These are phyloP conservation scores for Osmerus mordax DNA, from an alignment of 2,113 vertebrate species.

Conservation along the genomic window DNA sequence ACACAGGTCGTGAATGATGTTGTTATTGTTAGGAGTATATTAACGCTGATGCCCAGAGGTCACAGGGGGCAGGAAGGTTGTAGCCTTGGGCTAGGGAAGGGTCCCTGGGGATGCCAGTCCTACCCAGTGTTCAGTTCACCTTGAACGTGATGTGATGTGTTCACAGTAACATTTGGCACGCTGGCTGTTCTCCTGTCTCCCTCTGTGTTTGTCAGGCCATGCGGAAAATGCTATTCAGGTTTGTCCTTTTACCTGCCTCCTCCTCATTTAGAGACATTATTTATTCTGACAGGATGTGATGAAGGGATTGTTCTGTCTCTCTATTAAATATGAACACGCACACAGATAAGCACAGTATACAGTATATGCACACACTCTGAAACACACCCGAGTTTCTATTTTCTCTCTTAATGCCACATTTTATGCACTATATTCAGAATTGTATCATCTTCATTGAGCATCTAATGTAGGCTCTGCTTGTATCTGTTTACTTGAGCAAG, in stretches of 20 bases:
- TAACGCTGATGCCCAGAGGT: too few relatives aligned
- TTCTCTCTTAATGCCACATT: constrained; percentile 24
- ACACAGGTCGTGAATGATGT: too few relatives aligned
- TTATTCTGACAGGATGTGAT: constrained; percentile 40
- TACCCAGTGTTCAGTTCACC: constrained; percentile 8
- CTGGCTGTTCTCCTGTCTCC: not conserved
- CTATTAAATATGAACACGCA: not conserved
- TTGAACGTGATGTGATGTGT: not conserved
- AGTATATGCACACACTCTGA: constrained; percentile 2
- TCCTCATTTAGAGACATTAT: constrained; percentile 52
- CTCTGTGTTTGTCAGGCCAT: constrained; percentile 37
- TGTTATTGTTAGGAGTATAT: too few relatives aligned
- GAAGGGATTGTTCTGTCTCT: constrained; percentile 29
- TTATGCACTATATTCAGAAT: constrained; percentile 46
- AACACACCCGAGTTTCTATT: constrained; percentile 14
- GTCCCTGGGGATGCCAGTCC: too few relatives aligned
- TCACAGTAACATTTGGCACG: not conserved
- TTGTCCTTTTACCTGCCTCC: constrained; percentile 53
- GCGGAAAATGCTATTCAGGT: constrained; percentile 61
- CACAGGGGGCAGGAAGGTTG: too few relatives aligned
- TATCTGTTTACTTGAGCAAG: constrained; percentile 27
- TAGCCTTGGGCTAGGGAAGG: too few relatives aligned
- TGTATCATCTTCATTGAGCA: constrained; percentile 53
- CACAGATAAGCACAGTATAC: not conserved
- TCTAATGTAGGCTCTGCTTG: constrained; percentile 34